Conservation (phyloP, 2,113 vertebrate genomes). For the Corydoras sp. region DNA sequence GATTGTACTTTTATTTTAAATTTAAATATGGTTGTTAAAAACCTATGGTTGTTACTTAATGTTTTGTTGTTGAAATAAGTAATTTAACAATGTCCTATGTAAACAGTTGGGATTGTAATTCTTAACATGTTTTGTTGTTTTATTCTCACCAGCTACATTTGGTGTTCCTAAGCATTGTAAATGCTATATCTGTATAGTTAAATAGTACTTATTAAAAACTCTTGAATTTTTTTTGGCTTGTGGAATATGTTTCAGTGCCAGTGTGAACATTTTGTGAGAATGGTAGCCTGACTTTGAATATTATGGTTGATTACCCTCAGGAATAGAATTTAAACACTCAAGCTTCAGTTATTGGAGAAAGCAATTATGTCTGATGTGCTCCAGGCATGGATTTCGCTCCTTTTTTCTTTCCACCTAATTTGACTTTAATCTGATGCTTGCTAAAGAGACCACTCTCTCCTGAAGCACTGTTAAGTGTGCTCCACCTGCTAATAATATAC, state of each 20-base stretch:
- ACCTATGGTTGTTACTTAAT: constrained; percentile 17
- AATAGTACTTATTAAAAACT: constrained; percentile 40
- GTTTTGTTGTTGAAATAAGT: background rate
- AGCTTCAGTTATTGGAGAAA: constrained; percentile 56
- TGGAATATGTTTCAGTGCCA: constrained; percentile 1
- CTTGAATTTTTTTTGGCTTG: constrained; percentile 41
- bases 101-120: constrained; percentile 28
- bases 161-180: constrained; percentile 42
- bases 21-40: background rate
- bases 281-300: constrained; percentile 49
- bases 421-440: constrained; percentile 59
- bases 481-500: constrained; percentile 3
- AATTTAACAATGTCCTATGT: constrained; percentile 9
- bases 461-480: constrained; percentile 28
- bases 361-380: constrained; percentile 58
- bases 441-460: constrained; percentile 41
- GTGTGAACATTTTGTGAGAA: background rate
- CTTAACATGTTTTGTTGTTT: constrained; percentile 44
- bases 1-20: background rate
- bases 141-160: constrained; percentile 43
- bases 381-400: constrained; percentile 50
- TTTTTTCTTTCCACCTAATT: constrained; percentile 55
- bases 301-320: constrained; percentile 63
- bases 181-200: constrained; percentile 46
- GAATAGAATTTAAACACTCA: constrained; percentile 61